Conservation (phyloP, 2,113 vertebrate genomes). For the Rhabdornis inornatus region DNA sequence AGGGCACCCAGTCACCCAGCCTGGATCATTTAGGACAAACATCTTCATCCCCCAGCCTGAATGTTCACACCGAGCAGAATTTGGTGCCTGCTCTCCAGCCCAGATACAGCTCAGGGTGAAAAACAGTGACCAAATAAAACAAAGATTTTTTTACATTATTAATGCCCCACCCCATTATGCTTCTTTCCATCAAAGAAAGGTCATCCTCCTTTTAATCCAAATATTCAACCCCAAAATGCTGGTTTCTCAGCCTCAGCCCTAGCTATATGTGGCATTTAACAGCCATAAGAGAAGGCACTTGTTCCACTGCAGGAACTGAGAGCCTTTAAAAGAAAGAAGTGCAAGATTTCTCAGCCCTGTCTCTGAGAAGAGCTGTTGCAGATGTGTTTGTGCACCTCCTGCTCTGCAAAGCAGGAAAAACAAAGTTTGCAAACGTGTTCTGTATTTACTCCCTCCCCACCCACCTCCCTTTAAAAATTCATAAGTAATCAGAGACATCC, state of each 20-base stretch:
- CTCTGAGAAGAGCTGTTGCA: background rate
- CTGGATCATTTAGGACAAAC: background rate
- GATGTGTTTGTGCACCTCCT: background rate
- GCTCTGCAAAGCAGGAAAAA: background rate
- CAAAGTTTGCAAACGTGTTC: background rate
- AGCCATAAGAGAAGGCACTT: background rate
- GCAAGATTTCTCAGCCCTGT: background rate
- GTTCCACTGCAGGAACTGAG: background rate
- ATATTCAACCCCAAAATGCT: background rate
- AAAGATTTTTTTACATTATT: background rate
- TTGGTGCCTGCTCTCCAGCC: background rate
- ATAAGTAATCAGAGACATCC: background rate
- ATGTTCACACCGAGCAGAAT: background rate
- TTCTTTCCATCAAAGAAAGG: background rate
- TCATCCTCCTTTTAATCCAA: background rate
- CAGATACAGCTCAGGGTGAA: background rate
- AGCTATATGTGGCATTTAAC: background rate
- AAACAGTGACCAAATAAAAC: background rate
- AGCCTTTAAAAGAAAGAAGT: background rate
- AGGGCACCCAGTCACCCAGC: background rate
- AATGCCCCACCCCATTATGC: background rate
- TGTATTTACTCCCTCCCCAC: background rate
- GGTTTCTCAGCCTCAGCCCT: background rate
- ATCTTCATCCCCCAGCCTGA: background rate
- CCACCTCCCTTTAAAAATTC: conserved; percentile 22